Conservation (phyloP, 1,140 invertebrate genomes). For the Dolichoris vasculosae region DNA sequence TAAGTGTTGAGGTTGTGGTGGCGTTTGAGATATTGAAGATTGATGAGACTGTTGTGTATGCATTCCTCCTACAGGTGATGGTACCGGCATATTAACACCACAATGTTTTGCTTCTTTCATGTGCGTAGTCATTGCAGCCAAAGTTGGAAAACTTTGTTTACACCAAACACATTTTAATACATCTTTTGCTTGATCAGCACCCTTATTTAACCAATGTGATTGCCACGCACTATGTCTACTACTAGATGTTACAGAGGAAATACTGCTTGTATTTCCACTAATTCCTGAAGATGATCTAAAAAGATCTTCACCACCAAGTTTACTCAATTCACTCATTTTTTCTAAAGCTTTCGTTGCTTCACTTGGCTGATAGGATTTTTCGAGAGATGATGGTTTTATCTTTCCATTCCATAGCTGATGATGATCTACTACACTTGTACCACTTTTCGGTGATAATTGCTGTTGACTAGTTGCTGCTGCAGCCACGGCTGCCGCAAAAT, state of each 20-base stretch:
- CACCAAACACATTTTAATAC: constrained; percentile 97
- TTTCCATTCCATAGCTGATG: constrained; percentile 87
- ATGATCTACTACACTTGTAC: constrained; percentile 69
- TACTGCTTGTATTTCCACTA: constrained; percentile 61
- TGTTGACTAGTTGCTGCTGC: constrained; percentile 79
- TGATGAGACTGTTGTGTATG: constrained; percentile 77
- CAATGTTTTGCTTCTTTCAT: constrained; percentile 97
- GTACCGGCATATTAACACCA: constrained; percentile 86
- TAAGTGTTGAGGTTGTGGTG: constrained; percentile 68
- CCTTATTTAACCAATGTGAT: constrained; percentile 95
- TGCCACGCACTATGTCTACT: constrained; percentile 92
- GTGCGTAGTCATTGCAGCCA: constrained; percentile 92
- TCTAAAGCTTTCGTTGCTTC: constrained; percentile 91
- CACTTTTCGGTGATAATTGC: constrained; percentile 81
- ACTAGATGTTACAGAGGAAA: constrained; percentile 67
- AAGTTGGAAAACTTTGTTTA: constrained; percentile 92
- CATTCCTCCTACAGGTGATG: constrained; percentile 70
- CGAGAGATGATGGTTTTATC: constrained; percentile 79
- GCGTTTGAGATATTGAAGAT: constrained; percentile 74
- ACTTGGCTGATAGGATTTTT: constrained; percentile 77
- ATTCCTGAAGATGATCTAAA: constrained; percentile 79
- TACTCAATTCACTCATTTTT: constrained; percentile 93
- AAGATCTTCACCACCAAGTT: constrained; percentile 85
- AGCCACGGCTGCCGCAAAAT: constrained; percentile 86
- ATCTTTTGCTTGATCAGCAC: constrained; percentile 93